Evolutionary conservation across 1,140 invertebrate genomes (phyloP).

Genomic region (Drosophila triauraria): DNA sequence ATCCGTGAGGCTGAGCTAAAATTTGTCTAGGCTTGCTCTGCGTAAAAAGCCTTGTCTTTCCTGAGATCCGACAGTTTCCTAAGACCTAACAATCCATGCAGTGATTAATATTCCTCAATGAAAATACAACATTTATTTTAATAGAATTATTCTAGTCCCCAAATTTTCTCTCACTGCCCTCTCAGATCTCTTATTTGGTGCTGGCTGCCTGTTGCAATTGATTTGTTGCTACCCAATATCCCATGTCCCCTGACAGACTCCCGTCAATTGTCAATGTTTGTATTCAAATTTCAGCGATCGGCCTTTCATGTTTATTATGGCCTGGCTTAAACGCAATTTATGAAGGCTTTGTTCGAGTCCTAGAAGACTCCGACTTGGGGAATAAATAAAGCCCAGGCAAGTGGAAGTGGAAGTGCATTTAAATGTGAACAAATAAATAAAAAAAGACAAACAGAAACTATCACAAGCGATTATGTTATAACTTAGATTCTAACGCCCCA

Average conservation of each 20-base stretch:
- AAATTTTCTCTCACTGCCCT: conserved; percentile 1
- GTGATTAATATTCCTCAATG: too few relatives aligned
- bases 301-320: conserved; percentile 45
- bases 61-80: too few relatives aligned
- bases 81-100: too few relatives aligned
- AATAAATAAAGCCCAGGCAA: neutral
- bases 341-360: conserved; percentile 69
- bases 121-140: neutral
- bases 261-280: conserved; percentile 68
- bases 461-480: conserved; percentile 59
- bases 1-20: neutral
- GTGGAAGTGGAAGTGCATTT: neutral
- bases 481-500: conserved; percentile 74
- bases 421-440: conserved; percentile 39
- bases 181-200: conserved; percentile 8
- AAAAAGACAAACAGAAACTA: conserved; percentile 27
- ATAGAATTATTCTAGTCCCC: neutral
- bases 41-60: too few relatives aligned
- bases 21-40: neutral
- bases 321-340: conserved; percentile 53
- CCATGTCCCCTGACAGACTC: conserved; percentile 24
- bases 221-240: conserved; percentile 65
- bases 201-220: conserved; percentile 51
- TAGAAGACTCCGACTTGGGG: neutral
- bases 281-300: conserved; percentile 69